A percentile compares a stretch with the other conserved stretches of the same genome.
These are phyloP conservation scores for Gymnoscopelus microlampas DNA, from an alignment of 2,797 vertebrate species.

Conservation along the genomic window DNA sequence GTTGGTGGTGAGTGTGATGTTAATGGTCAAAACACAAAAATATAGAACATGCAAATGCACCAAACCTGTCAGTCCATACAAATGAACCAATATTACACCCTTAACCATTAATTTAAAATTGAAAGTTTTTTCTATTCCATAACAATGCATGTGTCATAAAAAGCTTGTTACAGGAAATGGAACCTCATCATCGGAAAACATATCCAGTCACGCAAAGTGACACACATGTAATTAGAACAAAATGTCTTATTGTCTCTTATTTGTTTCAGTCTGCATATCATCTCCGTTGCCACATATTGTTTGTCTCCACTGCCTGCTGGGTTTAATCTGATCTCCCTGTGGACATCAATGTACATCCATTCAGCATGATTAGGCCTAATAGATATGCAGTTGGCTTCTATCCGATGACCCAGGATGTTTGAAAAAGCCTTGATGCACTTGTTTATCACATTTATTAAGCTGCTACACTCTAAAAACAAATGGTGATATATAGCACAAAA, in stretches of 20 bases:
- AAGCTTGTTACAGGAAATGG: slow-evolving; percentile 34
- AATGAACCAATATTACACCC: not conserved
- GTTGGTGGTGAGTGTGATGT: not conserved
- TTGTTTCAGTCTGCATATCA: slow-evolving; percentile 54
- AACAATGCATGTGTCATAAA: slow-evolving; percentile 11
- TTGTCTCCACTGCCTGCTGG: slow-evolving; percentile 53
- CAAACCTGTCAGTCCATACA: slow-evolving; percentile 7
- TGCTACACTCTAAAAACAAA: not conserved
- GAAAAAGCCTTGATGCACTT: slow-evolving; percentile 31
- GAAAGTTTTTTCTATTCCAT: slow-evolving; percentile 14
- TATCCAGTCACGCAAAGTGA: slow-evolving; percentile 41
- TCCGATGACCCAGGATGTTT: slow-evolving; percentile 54
- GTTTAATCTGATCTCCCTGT: slow-evolving; percentile 57
- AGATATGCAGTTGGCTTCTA: slow-evolving; percentile 54
- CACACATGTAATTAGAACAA: slow-evolving; percentile 23
- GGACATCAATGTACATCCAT: slow-evolving; percentile 57
- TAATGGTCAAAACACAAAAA: slow-evolving; percentile 13
- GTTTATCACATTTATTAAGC: slow-evolving; percentile 52
- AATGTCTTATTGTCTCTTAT: slow-evolving; percentile 33
- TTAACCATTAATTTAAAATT: slow-evolving; percentile 33
- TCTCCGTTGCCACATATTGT: slow-evolving; percentile 32
- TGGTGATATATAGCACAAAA: too few species aligned
- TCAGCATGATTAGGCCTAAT: slow-evolving; percentile 62
- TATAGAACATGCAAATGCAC: slow-evolving; percentile 36
- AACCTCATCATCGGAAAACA: slow-evolving; percentile 45